Evolutionary conservation across 2,888 invertebrate genomes (phyloP).

Genomic region (Eupeodes latifasciatus): DNA sequence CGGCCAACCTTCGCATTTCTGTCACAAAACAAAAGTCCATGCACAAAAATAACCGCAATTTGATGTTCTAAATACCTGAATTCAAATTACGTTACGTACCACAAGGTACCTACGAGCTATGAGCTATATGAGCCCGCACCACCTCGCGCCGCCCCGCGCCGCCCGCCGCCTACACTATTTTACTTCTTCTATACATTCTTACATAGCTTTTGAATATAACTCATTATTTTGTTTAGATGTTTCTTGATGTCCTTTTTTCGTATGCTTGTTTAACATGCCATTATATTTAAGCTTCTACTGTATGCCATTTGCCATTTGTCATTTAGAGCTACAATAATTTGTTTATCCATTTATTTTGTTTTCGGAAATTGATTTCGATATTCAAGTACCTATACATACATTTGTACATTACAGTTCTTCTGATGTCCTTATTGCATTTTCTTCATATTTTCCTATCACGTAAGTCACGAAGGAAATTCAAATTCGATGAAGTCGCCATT

Average conservation of each 20-base stretch:
- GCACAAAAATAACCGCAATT: constrained; percentile 67
- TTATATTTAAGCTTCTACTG: constrained; percentile 12
- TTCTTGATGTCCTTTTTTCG: constrained; percentile 30
- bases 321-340: constrained; percentile 38
- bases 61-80: constrained; percentile 64
- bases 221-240: constrained; percentile 45
- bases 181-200: background rate
- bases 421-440: constrained; percentile 26
- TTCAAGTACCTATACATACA: background rate
- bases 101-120: constrained; percentile 35
- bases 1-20: background rate
- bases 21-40: constrained; percentile 34
- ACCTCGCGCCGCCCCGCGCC: background rate
- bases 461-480: constrained; percentile 57
- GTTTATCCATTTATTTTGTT: constrained; percentile 67
- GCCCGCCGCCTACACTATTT: background rate
- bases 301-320: background rate
- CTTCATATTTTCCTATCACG: constrained; percentile 50
- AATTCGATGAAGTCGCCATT: constrained; percentile 3
- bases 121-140: background rate
- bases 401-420: no score
- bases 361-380: constrained; percentile 45
- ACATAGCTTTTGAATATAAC: constrained; percentile 28
- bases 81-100: constrained; percentile 65
- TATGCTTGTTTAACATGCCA: constrained; percentile 36